phyloP scores from a whole-genome alignment of 2,888 invertebrate genomes.

The Hyposoter dolosus region DNA sequence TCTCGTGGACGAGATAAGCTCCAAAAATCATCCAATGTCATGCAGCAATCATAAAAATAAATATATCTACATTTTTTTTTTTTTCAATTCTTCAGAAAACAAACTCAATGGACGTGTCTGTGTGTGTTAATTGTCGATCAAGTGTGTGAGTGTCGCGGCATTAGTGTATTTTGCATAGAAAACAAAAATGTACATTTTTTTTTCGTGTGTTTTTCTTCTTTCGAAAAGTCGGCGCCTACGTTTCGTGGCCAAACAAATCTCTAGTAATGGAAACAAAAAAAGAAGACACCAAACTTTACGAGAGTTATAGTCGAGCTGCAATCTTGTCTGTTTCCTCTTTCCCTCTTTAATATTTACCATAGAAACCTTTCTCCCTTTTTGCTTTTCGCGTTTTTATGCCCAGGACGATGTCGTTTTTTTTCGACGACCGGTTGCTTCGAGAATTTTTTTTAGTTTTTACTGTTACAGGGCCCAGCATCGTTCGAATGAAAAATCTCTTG shows the following conservation, averaged over 20 bases:
- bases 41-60: constrained; percentile 45
- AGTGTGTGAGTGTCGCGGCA: constrained; percentile 46
- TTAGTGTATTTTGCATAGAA: constrained; percentile 27
- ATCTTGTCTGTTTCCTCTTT: constrained; percentile 6
- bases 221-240: constrained; percentile 74
- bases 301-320: constrained; percentile 21
- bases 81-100: constrained; percentile 3
- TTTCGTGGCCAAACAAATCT: constrained; percentile 55
- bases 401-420: neutral
- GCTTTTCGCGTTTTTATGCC: constrained; percentile 16
- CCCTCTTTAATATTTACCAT: constrained; percentile 14
- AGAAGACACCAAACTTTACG: constrained; percentile 8
- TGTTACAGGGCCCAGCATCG: neutral
- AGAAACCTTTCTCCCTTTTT: constrained; percentile 17
- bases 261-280: constrained; percentile 33
- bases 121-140: constrained; percentile 29
- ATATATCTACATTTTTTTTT: neutral
- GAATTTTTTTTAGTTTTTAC: neutral
- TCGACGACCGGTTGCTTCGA: neutral
- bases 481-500: constrained; percentile 20
- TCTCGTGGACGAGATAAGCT: constrained; percentile 31
- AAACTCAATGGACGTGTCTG: constrained; percentile 27
- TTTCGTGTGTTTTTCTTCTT: constrained; percentile 27
- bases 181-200: constrained; percentile 7
- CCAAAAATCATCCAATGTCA: constrained; percentile 48